Evolutionary conservation across 2,797 vertebrate genomes (phyloP), one percentile per base, ranked within the genome.

Genomic region (Etheostoma perlongum): DNA sequence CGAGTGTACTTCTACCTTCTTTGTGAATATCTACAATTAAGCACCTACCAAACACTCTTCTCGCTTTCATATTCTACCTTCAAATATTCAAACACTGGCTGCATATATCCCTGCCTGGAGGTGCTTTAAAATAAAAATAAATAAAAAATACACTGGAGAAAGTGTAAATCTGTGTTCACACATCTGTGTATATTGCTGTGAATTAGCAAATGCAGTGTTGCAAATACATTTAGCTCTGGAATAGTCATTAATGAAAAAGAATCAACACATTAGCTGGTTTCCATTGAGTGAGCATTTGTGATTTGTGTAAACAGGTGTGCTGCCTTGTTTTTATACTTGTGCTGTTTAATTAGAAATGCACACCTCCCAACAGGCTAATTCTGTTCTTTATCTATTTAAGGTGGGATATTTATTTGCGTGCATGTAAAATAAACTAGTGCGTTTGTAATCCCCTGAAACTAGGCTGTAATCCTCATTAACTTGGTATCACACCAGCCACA

Each of bases 231-330:
- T 36, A 65, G 57, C 74, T 74, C 68, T 64, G 62, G 73, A 79
- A 80, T 74, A 80, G 81, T 90, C 82, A 87, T 86, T 88, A 84
- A 76, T 72, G 77, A 30, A 75, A 78, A 78, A 83, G 64, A 85
- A 77, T 69, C 58, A 74, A 57, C 83, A 67, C 79, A 84, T 77
- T 71, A 86, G 87, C 76, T 79, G 82, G 62, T 88, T 88, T 85
- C 70, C 79, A 76, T 77, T 85, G 73, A 85, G 66, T 88, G 73
- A 92, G 83, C 88, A 89, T 81, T 76, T 89, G 67, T 90, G 89
- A 92, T 93, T 92, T 90, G 81, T 77, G 73, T 91, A 90, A 91
- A 92, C 90, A 93, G 85, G 91, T 92, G 91, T 86, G 76, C 74
- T 70, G 61, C 75, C 70, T 83, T 75, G 68, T 78, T 89, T 88